Conservation (phyloP, 2,113 vertebrate species). For the Amblyopsis rosae region DNA sequence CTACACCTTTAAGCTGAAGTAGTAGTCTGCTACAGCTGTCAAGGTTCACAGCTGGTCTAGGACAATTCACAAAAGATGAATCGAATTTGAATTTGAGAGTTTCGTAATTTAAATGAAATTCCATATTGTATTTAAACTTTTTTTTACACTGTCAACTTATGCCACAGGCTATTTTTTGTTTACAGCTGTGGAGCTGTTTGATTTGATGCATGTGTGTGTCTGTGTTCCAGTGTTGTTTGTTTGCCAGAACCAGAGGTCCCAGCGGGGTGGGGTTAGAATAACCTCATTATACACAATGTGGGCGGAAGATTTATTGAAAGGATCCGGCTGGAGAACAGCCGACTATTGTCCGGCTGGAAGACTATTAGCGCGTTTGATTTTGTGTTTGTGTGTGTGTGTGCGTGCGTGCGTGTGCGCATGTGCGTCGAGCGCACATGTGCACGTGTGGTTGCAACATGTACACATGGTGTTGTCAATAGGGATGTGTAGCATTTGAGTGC, state of each 20-base stretch:
- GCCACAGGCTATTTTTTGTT: conserved; percentile 24
- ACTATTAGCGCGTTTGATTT: not conserved
- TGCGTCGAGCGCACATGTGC: not conserved
- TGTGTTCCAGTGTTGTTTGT: conserved; percentile 50
- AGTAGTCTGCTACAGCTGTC: no score
- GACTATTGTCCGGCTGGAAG: conserved; percentile 15
- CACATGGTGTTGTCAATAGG: not conserved
- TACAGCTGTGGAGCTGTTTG: conserved; percentile 27
- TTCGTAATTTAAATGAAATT: no score
- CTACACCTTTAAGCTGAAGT: no score
- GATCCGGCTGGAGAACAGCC: conserved; percentile 34
- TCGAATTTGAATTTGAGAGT: no score
- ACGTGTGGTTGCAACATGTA: not conserved
- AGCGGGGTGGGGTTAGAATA: conserved; percentile 54
- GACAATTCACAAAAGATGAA: no score
- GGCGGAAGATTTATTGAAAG: conserved; percentile 40
- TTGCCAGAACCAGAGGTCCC: conserved; percentile 41
- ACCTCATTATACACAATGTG: conserved; percentile 57
- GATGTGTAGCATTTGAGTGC: not conserved
- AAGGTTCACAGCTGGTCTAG: no score
- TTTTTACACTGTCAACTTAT: conserved; percentile 8
- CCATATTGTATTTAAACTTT: not conserved
- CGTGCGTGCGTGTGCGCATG: not conserved
- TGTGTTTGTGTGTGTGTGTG: not conserved
- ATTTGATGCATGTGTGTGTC: conserved; percentile 43